phyloP scores from a whole-genome alignment of 2,797 vertebrate species.

The Diglossa cyanea region DNA sequence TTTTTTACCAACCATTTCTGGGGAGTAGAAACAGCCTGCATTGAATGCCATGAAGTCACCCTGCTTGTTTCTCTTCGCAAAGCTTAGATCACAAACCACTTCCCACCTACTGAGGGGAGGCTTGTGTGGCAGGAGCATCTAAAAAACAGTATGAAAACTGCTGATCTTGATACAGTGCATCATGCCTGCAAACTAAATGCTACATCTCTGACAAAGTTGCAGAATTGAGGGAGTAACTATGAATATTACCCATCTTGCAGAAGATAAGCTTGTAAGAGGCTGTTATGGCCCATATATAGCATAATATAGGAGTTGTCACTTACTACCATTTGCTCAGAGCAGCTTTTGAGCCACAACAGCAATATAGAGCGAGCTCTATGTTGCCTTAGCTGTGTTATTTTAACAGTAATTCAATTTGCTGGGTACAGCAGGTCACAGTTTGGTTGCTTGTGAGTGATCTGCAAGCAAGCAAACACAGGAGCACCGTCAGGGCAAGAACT shows the following conservation, averaged over 20 bases:
- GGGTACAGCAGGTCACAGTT: background rate
- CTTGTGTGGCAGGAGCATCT: background rate
- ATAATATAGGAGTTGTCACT: background rate
- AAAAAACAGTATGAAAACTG: slow-evolving; percentile 14
- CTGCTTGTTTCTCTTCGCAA: slow-evolving; percentile 20
- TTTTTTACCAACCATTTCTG: slow-evolving; percentile 7
- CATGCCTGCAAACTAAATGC: background rate
- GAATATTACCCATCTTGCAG: background rate
- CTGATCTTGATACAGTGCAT: background rate
- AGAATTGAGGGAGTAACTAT: background rate
- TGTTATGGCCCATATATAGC: background rate
- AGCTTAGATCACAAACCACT: slow-evolving; percentile 22
- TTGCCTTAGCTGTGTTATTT: slow-evolving; percentile 27
- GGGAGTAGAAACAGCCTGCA: background rate
- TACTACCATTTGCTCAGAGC: background rate
- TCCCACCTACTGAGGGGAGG: slow-evolving; percentile 12
- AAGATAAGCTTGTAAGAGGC: background rate
- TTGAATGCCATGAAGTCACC: slow-evolving; percentile 12
- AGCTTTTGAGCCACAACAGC: background rate
- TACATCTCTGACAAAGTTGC: background rate
- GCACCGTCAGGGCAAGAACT: background rate
- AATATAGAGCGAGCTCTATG: background rate
- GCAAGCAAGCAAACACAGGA: background rate
- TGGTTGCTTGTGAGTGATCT: background rate
- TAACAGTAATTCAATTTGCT: slow-evolving; percentile 2